Percentiles rank a stretch among this genome's conserved stretches.
Conservation (phyloP, 2,797 vertebrate species). For the Rachycentron canadum region DNA sequence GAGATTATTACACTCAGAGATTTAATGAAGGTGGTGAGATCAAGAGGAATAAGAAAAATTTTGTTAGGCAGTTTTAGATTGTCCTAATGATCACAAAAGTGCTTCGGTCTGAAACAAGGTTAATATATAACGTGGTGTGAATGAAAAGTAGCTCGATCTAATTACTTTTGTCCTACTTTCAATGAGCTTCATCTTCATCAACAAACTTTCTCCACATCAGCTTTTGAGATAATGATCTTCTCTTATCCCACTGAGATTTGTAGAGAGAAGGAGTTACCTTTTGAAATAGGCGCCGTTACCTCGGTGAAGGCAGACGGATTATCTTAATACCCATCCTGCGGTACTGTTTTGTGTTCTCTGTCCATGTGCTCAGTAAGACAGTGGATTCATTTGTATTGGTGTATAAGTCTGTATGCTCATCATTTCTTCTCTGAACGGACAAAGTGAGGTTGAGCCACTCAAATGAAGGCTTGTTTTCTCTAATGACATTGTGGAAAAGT, state of each 20-base stretch:
- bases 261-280: conserved; percentile 54
- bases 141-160: conserved; percentile 52
- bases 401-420: conserved; percentile 36
- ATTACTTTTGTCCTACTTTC: conserved; percentile 78
- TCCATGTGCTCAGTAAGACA: conserved; percentile 32
- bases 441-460: conserved; percentile 13
- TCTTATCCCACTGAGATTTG: conserved; percentile 62
- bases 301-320: conserved; percentile 51
- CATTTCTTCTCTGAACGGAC: conserved; percentile 15
- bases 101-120: conserved; percentile 23
- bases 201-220: conserved; percentile 52
- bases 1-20: conserved; percentile 28
- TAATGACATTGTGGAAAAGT: conserved; percentile 1
- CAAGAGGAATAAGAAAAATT: conserved; percentile 38
- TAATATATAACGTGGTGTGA: conserved; percentile 28
- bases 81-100: conserved; percentile 16
- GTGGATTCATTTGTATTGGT: conserved; percentile 49
- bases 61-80: conserved; percentile 29
- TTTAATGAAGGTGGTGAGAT: conserved; percentile 55
- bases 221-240: conserved; percentile 68
- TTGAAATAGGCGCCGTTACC: conserved; percentile 53
- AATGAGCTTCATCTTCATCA: conserved; percentile 58
- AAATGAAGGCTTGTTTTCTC: background rate
- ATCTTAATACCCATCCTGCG: conserved; percentile 45
- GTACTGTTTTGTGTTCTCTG: conserved; percentile 35